Conservation (phyloP, 2,888 invertebrate genomes). For the Plebejus argus region DNA sequence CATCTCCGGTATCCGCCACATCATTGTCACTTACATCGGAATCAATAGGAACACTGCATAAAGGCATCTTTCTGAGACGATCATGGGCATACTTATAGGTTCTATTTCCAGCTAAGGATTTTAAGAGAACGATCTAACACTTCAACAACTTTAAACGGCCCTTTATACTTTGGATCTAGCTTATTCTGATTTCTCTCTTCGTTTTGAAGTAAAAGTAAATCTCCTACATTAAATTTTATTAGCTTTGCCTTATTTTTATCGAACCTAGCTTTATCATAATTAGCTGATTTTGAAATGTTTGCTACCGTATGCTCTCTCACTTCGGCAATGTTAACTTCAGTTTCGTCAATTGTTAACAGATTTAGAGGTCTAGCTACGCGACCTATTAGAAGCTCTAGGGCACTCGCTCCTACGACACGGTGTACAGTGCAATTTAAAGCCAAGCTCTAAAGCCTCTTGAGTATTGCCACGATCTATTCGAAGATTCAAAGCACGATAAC, state of each 20-base stretch:
- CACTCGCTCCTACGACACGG: too few species aligned
- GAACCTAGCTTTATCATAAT: too few species aligned
- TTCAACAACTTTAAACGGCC: neutral
- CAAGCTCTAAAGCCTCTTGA: slow-evolving; percentile 1
- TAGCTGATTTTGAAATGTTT: too few species aligned
- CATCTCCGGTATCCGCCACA: neutral
- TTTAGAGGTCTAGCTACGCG: neutral
- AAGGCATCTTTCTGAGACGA: slow-evolving; percentile 7
- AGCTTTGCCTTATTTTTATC: slow-evolving; percentile 3
- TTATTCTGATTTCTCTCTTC: neutral
- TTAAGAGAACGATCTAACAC: slow-evolving; percentile 7
- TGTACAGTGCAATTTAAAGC: too few species aligned
- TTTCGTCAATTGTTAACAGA: neutral
- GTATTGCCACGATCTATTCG: slow-evolving; percentile 10
- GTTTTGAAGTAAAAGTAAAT: slow-evolving; percentile 9
- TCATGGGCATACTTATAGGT: slow-evolving; percentile 12
- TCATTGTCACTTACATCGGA: neutral
- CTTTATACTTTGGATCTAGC: slow-evolving; percentile 15
- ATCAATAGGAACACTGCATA: neutral
- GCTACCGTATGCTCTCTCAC: too few species aligned
- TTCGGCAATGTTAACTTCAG: too few species aligned
- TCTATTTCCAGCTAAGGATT: neutral
- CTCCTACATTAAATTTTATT: neutral
- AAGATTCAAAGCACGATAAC: neutral
- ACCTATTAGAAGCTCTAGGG: neutral